Percentiles rank a stretch among this genome's conserved stretches.
Evolutionary conservation across 2,113 vertebrate genomes (phyloP).

Genomic region (Argyrosomus japonicus): DNA sequence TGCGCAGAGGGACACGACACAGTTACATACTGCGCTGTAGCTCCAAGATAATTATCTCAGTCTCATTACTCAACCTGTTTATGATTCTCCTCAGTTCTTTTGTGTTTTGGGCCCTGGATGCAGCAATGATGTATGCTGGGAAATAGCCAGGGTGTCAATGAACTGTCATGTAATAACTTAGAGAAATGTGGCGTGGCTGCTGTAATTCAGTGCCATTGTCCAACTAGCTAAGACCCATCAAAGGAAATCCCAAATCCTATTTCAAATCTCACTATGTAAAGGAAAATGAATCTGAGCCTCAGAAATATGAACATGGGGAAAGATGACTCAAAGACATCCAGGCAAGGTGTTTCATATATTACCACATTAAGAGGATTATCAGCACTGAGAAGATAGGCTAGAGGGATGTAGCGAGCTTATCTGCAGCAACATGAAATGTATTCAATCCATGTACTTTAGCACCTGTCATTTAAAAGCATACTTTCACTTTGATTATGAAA

Average conservation of each 20-base stretch:
- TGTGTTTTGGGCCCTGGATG: slow-evolving; percentile 44
- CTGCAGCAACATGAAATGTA: slow-evolving; percentile 39
- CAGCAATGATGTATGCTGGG: not conserved
- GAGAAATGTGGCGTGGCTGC: not conserved
- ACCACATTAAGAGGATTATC: slow-evolving; percentile 75
- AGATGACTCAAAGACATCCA: slow-evolving; percentile 56
- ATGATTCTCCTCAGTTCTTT: slow-evolving; percentile 53
- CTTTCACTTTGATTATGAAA: slow-evolving; percentile 63
- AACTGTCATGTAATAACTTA: slow-evolving; percentile 9
- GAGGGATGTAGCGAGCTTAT: slow-evolving; percentile 56
- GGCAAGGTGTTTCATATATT: slow-evolving; percentile 61
- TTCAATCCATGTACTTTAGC: slow-evolving; percentile 43
- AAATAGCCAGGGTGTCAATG: slow-evolving; percentile 18
- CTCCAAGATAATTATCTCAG: slow-evolving; percentile 68
- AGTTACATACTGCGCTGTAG: slow-evolving; percentile 57
- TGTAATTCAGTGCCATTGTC: not conserved
- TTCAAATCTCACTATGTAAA: slow-evolving; percentile 25
- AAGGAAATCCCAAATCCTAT: slow-evolving; percentile 41
- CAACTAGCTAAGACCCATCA: slow-evolving; percentile 1
- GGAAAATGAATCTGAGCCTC: slow-evolving; percentile 27
- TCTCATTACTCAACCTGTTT: slow-evolving; percentile 71
- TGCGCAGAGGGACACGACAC: slow-evolving; percentile 46
- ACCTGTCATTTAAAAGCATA: slow-evolving; percentile 61
- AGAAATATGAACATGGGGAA: slow-evolving; percentile 29
- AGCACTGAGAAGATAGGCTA: slow-evolving; percentile 59